Base-by-base conservation (phyloP, 2,888 invertebrate genomes). In the Gandaritis pyraliata region DNA sequence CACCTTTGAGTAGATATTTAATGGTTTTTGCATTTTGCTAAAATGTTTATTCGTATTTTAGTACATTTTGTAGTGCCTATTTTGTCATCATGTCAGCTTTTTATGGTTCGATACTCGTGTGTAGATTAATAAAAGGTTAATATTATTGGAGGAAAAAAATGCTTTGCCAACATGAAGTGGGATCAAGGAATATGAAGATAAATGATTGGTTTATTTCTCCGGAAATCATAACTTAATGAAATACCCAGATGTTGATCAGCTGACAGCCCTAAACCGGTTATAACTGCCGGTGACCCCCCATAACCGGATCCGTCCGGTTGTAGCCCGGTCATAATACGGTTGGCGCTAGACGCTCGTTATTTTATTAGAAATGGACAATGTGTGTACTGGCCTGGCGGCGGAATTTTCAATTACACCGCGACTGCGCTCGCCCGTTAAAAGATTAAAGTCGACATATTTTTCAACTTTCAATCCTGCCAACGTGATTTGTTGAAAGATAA, bases 281-380 rank as follows among this genome's bases (percentile, higher is more conserved):
- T 80, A 81, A 82, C 80, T 77, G 76, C 79, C 77, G 76, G 75
- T 74, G 77, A 76, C 75, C 77, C 74, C 79, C 72, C 77, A 78
- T 82, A 84, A 81, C 82, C 82, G 78, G 76, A 64, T 71, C 74
- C 75, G 78, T 78, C 81, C 82, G 78, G 81, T 80, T 82, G 80
- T 82, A 80, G 74, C 70, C 64, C 71, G 69, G 70, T 75, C 73
- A 80, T 79, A 80, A 81, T 77, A 81, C 75, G 70, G 76, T 72
- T 73, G 70, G 65, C 71, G 71, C 71, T 73, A 58, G 71, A 67
- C 71, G 65, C 69, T 63, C 66, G 74, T 76, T 77, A 78, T 77
- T 77, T 77, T 66, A 75, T 82, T 76, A 75, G 73, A 68, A 64
- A 68, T 65, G 55, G 65, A 63, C 61, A 65, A 52, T 53, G 46